Evolutionary conservation across 2,113 vertebrate genomes (phyloP).

Genomic region (Bufo gargarizans): DNA sequence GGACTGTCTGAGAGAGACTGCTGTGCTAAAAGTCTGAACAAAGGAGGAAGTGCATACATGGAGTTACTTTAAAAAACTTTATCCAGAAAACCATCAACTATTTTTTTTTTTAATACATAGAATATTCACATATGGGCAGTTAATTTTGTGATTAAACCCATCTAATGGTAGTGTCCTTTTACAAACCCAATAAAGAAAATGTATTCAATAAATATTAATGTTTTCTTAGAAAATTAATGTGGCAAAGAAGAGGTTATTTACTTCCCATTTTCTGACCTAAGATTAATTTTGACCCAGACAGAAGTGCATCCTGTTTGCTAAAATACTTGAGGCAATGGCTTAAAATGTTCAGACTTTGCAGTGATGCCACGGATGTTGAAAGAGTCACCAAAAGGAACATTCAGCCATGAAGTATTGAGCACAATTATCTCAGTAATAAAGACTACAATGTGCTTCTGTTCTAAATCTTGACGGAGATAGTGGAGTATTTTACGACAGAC

Average conservation of each 20-base stretch:
- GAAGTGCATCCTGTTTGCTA: not conserved
- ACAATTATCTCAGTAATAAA: slow-evolving; percentile 28
- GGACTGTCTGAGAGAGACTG: no score
- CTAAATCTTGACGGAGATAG: slow-evolving; percentile 7
- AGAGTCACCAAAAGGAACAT: slow-evolving; percentile 5
- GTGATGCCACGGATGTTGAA: slow-evolving; percentile 5
- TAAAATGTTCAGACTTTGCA: not conserved
- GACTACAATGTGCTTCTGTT: slow-evolving; percentile 5
- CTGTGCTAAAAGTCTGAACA: no score
- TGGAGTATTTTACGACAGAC: slow-evolving; percentile 6
- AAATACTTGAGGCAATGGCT: slow-evolving; percentile 13
- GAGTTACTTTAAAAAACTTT: no score
- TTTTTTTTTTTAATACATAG: no score
- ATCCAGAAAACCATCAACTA: no score
- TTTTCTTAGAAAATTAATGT: not conserved
- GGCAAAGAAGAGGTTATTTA: no score
- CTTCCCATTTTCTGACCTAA: not conserved
- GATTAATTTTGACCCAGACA: not conserved
- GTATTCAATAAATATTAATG: no score
- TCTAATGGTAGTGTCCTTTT: no score
- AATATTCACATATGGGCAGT: no score
- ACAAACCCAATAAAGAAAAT: no score
- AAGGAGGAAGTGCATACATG: no score
- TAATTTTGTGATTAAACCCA: no score
- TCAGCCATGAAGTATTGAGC: slow-evolving; percentile 18